Percentiles rank a stretch among this genome's conserved stretches.
These are phyloP conservation scores for Luperina testacea DNA, from an alignment of 2,888 invertebrate genomes.

Conservation along the genomic window DNA sequence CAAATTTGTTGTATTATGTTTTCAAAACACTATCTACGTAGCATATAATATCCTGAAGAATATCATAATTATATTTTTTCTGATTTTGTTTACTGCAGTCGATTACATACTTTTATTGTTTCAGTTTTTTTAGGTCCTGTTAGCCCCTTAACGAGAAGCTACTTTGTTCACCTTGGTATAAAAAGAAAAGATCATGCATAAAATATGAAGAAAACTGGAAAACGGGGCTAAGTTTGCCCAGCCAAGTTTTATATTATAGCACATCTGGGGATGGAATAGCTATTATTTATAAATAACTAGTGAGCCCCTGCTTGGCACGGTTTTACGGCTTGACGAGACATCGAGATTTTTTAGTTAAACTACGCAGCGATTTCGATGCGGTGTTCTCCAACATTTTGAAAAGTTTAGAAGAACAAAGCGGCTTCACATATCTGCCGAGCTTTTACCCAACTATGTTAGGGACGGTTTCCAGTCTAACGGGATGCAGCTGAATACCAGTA, in stretches of 20 bases:
- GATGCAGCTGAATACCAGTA: too few species aligned
- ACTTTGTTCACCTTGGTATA: conserved; percentile 10
- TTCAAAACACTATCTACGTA: too few species aligned
- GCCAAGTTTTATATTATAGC: conserved; percentile 50
- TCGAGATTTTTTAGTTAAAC: too few species aligned
- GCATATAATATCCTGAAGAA: too few species aligned
- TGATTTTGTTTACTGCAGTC: too few species aligned
- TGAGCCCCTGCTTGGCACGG: background rate
- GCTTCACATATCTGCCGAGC: background rate
- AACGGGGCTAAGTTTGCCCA: conserved; percentile 15
- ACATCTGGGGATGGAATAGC: background rate
- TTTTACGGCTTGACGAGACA: background rate
- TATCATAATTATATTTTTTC: too few species aligned
- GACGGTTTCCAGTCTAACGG: too few species aligned
- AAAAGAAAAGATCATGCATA: conserved; percentile 39
- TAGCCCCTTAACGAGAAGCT: conserved; percentile 13
- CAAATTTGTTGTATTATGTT: too few species aligned
- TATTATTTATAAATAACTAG: conserved; percentile 13
- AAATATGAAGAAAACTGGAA: conserved; percentile 36
- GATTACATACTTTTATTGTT: too few species aligned
- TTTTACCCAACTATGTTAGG: background rate
- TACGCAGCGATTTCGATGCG: background rate
- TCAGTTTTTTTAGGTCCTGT: too few species aligned
- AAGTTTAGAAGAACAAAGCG: background rate
- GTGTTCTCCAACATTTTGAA: background rate